Base-by-base conservation (phyloP, 2,888 invertebrate species). In the Tiphia femorata region DNA sequence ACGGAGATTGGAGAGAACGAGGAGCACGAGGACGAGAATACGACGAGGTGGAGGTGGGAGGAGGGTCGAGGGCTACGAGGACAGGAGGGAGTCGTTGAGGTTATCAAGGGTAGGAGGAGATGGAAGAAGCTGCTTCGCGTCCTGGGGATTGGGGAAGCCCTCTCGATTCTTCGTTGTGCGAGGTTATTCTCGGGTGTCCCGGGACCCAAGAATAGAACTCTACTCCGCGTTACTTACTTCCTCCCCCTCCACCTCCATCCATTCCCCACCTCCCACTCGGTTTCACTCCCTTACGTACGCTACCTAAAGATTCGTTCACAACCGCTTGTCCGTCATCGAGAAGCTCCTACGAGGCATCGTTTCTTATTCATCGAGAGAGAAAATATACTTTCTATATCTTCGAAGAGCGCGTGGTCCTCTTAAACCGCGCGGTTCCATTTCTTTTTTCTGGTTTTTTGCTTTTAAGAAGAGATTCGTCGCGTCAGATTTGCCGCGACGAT, bases 61-160 rank as follows among this genome's bases (percentile, higher is more conserved):
- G 23, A 25, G 5, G 16, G 33, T 25, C 14, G 1, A 35, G 23
- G 27, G n/a, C n/a, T n/a, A n/a, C n/a, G 16, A 21, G 17, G 25
- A 43, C 33, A 6, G 41, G 19, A 35, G 38, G 23, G 12, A 44
- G 27, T 33, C 40, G 40, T 40, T 21, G 19, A 40, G 20, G 21
- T 40, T 21, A 40, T 21, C 30, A 12, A 20, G 23, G 21, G 35
- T 35, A 33, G 23, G 12, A 33, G 25, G 27, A 35, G 47, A 16
- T n/a, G 29, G 35, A 16, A 25, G 27, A 30, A 48, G 49, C 41
- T 54, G 46, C 25, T 25, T 8, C 25, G 6, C 27, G 56, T 62
- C 65, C 64, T 69, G 69, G 64, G 65, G 63, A 67, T 70, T 71
- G 72, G 72, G 75, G 67, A 76, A 75, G 65, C 75, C 72, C 75